Base-by-base conservation (phyloP, 2,113 vertebrate species). In the Hymenochirus boettgeri region DNA sequence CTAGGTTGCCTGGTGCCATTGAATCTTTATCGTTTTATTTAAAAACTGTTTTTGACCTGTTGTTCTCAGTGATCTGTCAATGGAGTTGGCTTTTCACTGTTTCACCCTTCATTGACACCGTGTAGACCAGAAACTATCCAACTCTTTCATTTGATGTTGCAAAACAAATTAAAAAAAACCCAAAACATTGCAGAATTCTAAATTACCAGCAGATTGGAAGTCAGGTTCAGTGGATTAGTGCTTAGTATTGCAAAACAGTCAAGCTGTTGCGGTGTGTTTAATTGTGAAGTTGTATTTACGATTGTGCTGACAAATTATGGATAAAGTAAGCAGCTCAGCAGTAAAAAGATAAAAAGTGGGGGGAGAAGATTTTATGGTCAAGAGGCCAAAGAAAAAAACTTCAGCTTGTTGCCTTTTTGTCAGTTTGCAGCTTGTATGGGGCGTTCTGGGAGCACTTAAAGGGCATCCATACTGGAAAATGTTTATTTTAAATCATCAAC, bases 271-370 rank as follows among this genome's bases (percentile, higher is more conserved):
- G 26, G 23, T n/a, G 2, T 3, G 27, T 21, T 42, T 42, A 42
- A 58, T 58, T 37, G 37, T 23, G 24, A 58, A 26, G 24, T 45
- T 37, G 31, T 42, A 25, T 65, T 65, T 65, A 33, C 27, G 48
- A 48, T 57, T 35, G 22, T 42, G 52, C 50, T 57, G 62, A 47
- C 33, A n/a, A 46, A 24, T 46, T 65, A 54, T 9, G 15, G 42
- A 35, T 47, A 48, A 57, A 13, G 57, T 57, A 57, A 65, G 22
- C 47, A 53, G 45, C 29, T n/a, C 33, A 21, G n/a, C n/a, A 23
- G 21, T 48, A 19, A 5, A 37, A 31, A 9, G 19, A 35, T 3
- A 12, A 7, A 31, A 11, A 35, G 33, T n/a, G n/a, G n/a, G n/a
- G n/a, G n/a, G n/a, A n/a, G n/a, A n/a, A n/a, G n/a, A n/a, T n/a